Percentiles rank a stretch among this genome's conserved stretches.
Conservation (phyloP, 1,140 invertebrate species). For the Mamestra configurata region DNA sequence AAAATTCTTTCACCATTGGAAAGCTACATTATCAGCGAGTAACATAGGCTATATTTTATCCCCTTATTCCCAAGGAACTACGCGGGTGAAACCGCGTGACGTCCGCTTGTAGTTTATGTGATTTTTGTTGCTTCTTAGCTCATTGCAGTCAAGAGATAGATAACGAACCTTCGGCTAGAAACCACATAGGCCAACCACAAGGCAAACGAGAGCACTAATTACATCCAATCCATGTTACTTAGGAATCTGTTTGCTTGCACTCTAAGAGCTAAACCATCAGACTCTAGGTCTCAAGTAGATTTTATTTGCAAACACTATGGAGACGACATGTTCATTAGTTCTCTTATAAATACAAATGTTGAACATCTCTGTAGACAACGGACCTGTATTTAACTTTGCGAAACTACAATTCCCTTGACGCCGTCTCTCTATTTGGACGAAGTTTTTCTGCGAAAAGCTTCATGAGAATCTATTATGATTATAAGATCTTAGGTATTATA, state of each 20-base stretch:
- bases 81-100: no score
- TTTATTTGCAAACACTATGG: background rate
- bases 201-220: background rate
- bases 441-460: conserved; percentile 16
- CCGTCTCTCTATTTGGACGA: conserved; percentile 12
- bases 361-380: conserved; percentile 22
- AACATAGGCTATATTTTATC: no score
- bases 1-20: no score
- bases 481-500: background rate
- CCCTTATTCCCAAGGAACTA: no score
- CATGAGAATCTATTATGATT: background rate
- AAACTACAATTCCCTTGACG: conserved; percentile 28
- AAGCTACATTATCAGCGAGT: no score
- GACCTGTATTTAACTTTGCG: conserved; percentile 7
- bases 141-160: background rate
- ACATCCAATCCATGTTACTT: conserved; percentile 18
- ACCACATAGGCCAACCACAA: background rate
- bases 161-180: background rate
- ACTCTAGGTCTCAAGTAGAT: background rate
- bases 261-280: background rate
- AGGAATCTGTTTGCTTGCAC: background rate
- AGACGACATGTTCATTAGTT: conserved; percentile 16
- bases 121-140: no score
- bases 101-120: no score
- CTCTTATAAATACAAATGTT: conserved; percentile 1